Conservation (phyloP, 64 coral and sea anemone species). For the Actinia tenebrosa region DNA sequence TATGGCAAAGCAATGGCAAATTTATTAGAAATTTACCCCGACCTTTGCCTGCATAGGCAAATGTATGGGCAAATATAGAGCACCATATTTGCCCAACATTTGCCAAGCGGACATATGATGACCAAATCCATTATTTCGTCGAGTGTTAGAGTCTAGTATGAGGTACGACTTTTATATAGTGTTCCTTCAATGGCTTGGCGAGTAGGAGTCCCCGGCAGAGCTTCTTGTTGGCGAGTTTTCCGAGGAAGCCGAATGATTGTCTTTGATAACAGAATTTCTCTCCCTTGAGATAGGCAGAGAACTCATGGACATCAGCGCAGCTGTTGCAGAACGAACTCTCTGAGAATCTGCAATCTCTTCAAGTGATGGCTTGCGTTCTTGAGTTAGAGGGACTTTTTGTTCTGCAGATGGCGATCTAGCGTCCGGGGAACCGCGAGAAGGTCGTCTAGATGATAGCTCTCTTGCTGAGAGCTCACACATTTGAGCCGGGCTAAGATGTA, state of each 20-base stretch:
- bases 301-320: constrained; percentile 88
- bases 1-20: too few relatives aligned
- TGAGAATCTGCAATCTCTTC: constrained; percentile 54
- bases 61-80: too few relatives aligned
- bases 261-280: constrained; percentile 11
- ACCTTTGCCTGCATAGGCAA: too few relatives aligned
- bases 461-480: constrained; percentile 32
- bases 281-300: background rate
- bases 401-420: constrained; percentile 15
- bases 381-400: constrained; percentile 28
- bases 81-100: too few relatives aligned
- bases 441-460: constrained; percentile 20
- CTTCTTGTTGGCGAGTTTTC: background rate
- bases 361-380: constrained; percentile 33
- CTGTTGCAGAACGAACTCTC: constrained; percentile 66
- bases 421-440: background rate
- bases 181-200: background rate
- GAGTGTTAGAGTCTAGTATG: background rate
- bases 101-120: too few relatives aligned
- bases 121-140: too few relatives aligned
- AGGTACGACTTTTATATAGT: background rate
- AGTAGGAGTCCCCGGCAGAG: background rate
- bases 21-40: too few relatives aligned
- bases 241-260: background rate
- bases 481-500: constrained; percentile 31